These are phyloP conservation scores for Callimico goeldii DNA, from an alignment of 2,797 vertebrate species.

Conservation along the genomic window DNA sequence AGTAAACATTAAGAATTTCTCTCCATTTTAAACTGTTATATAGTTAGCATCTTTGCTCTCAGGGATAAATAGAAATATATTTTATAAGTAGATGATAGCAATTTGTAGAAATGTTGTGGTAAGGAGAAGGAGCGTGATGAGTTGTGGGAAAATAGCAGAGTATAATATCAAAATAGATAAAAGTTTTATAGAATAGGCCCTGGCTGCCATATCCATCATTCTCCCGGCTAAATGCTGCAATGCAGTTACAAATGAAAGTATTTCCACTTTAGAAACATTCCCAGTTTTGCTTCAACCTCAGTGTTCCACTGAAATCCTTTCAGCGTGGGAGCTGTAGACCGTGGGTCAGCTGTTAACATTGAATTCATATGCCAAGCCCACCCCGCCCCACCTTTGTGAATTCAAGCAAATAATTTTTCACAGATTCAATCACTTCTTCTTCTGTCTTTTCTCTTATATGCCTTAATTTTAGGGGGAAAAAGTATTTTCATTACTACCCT, in stretches of 20 bases:
- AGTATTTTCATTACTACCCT: not conserved
- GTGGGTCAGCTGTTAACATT: not conserved
- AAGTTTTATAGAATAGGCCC: not conserved
- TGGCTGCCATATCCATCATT: not conserved
- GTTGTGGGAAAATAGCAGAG: not conserved
- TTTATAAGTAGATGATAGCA: not conserved
- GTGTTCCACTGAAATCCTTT: not conserved
- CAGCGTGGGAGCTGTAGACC: not conserved
- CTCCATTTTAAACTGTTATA: not conserved
- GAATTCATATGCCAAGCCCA: not conserved
- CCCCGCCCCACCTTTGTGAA: not conserved
- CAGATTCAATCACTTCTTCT: not conserved
- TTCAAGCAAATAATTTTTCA: not conserved
- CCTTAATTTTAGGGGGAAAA: constrained; percentile 13
- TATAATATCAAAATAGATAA: not conserved
- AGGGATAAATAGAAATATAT: not conserved
- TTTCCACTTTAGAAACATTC: not conserved
- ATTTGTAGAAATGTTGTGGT: not conserved
- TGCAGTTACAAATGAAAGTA: not conserved
- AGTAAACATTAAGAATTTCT: not conserved
- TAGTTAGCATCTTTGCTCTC: not conserved
- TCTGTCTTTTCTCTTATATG: not conserved
- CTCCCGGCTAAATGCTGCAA: not conserved
- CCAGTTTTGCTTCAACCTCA: not conserved
- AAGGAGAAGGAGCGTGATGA: not conserved